Percentiles rank a stretch among this genome's conserved stretches.
Evolutionary conservation across 1,140 invertebrate species (phyloP).

Genomic region (Euwallacea similis): DNA sequence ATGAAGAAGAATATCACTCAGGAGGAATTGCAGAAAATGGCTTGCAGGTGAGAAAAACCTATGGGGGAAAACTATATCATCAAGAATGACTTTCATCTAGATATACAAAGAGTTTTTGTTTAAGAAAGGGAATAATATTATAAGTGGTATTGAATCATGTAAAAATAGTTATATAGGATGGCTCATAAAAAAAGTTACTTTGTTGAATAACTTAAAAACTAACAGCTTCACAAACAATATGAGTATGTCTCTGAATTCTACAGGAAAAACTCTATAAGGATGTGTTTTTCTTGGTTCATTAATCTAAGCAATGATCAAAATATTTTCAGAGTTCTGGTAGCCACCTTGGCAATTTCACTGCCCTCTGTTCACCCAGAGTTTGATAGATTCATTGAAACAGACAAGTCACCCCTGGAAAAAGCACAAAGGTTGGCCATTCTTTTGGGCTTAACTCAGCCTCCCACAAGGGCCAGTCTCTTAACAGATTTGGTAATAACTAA

Average conservation of each 20-base stretch:
- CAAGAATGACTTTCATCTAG: too few relatives aligned
- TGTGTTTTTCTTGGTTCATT: too few relatives aligned
- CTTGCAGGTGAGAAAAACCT: conserved; percentile 31
- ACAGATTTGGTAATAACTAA: conserved; percentile 78
- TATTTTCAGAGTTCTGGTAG: conserved; percentile 74
- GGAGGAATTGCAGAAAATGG: conserved; percentile 84
- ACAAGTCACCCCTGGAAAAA: conserved; percentile 93
- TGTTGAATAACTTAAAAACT: too few relatives aligned
- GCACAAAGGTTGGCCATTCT: conserved; percentile 88
- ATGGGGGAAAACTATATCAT: too few relatives aligned
- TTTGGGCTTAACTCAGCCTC: conserved; percentile 85
- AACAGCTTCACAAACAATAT: neutral
- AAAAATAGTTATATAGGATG: too few relatives aligned
- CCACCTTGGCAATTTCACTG: conserved; percentile 91
- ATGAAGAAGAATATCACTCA: conserved; percentile 96
- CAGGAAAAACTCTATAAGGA: too few relatives aligned
- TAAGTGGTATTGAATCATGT: too few relatives aligned
- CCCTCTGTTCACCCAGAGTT: conserved; percentile 95
- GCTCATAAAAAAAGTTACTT: too few relatives aligned
- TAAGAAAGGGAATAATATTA: too few relatives aligned
- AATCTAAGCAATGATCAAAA: neutral
- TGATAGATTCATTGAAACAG: conserved; percentile 94
- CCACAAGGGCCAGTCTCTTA: conserved; percentile 82
- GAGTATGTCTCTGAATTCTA: neutral
- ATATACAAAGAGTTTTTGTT: too few relatives aligned